phyloP scores from a whole-genome alignment of 2,797 vertebrate species.

The Sebastes hubbsi region DNA sequence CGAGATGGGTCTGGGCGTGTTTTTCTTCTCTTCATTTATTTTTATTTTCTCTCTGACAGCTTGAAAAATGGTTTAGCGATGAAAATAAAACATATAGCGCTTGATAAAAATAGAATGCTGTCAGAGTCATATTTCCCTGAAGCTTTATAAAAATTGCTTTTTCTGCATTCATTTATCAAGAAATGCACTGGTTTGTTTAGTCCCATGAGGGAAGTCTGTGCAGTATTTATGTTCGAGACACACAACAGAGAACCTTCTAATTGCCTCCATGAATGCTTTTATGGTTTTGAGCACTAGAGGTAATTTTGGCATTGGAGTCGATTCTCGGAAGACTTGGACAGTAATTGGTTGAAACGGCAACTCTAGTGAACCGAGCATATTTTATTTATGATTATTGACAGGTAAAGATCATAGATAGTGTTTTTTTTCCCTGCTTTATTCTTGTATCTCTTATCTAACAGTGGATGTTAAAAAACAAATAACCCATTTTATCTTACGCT shows the following conservation, averaged over 20 bases:
- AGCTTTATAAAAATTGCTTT: slow-evolving; percentile 74
- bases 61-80: slow-evolving; percentile 67
- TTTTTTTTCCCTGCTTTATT: background rate
- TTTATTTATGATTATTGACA: slow-evolving; percentile 57
- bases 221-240: slow-evolving; percentile 63
- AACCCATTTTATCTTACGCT: background rate
- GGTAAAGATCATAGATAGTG: slow-evolving; percentile 1
- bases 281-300: slow-evolving; percentile 47
- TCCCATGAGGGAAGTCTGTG: slow-evolving; percentile 45
- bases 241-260: slow-evolving; percentile 69
- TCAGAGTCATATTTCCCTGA: slow-evolving; percentile 70
- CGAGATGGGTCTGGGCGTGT: slow-evolving; percentile 31
- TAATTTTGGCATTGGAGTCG: slow-evolving; percentile 59
- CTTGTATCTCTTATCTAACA: background rate
- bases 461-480: background rate
- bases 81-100: slow-evolving; percentile 66
- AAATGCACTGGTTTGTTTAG: slow-evolving; percentile 61
- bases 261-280: slow-evolving; percentile 72
- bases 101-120: slow-evolving; percentile 73
- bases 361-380: background rate
- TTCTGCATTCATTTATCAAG: slow-evolving; percentile 72
- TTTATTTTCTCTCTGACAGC: slow-evolving; percentile 67
- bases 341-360: slow-evolving; percentile 46
- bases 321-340: slow-evolving; percentile 47
- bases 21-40: slow-evolving; percentile 55